These are phyloP conservation scores for Colletes latitarsis DNA, from an alignment of 1,140 invertebrate species.

Conservation along the genomic window DNA sequence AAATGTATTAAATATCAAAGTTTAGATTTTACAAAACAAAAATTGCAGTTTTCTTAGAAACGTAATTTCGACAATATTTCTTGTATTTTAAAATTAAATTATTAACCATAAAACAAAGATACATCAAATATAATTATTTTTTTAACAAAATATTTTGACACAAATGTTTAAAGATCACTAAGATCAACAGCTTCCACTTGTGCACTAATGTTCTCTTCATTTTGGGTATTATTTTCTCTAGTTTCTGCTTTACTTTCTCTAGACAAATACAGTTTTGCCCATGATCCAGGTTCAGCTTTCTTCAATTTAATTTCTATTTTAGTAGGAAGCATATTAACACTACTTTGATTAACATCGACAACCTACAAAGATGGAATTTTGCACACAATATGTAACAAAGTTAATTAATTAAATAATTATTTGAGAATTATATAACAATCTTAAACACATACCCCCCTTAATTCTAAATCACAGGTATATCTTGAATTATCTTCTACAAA, in stretches of 20 bases:
- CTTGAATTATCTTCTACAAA: conserved; percentile 90
- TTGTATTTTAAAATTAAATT: conserved; percentile 11
- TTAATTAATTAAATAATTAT: neutral
- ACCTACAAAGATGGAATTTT: conserved; percentile 82
- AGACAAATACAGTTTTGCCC: conserved; percentile 89
- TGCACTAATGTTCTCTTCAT: conserved; percentile 71
- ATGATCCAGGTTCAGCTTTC: conserved; percentile 92
- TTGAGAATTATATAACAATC: conserved; percentile 13
- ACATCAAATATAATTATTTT: neutral
- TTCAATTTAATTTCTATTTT: conserved; percentile 97
- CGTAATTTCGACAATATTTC: conserved; percentile 3
- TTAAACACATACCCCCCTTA: conserved; percentile 88
- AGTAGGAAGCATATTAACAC: conserved; percentile 91
- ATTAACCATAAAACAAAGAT: conserved; percentile 3
- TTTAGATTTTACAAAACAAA: conserved; percentile 13
- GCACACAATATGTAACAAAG: conserved; percentile 7
- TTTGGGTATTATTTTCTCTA: conserved; percentile 62
- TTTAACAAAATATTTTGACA: conserved; percentile 1
- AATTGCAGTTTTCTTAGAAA: conserved; percentile 10
- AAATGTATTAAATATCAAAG: conserved; percentile 14
- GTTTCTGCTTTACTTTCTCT: conserved; percentile 57
- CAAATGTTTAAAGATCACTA: conserved; percentile 69
- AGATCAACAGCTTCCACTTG: conserved; percentile 81
- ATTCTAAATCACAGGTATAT: conserved; percentile 91
- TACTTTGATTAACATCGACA: conserved; percentile 86